Evolutionary conservation across 2,797 vertebrate species (phyloP), one percentile per base, ranked within the genome.

Genomic region (Propithecus perrieri): DNA sequence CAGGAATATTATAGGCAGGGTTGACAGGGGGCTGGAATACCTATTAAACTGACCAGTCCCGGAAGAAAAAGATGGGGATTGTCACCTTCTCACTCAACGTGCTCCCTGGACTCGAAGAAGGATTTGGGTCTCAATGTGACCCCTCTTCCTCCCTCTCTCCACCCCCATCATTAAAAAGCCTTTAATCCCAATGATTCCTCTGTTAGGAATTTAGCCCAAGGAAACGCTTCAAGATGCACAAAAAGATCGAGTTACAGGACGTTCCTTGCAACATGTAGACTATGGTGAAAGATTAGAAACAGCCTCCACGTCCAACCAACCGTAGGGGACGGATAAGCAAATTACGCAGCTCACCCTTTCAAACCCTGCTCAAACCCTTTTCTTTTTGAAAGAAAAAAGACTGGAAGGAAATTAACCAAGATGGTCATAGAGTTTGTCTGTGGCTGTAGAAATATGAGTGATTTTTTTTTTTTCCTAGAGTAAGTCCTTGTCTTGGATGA

Each of bases 161-260:
- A 4, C 33, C 35, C 15, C 48, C 55, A 69, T 22, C 85, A 30
- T 84, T 91, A 48, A 79, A 96, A 95, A 94, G 46, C 74, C 78
- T 97, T 96, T 96, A 94, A 97, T 96, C 83, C 59, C 20, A 9
- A 13, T 63, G 97, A 97, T 76, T 96, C 85, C 48, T 76, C 93
- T 57, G 59, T 80, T 96, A 96, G 92, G 97, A 96, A 96, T 96
- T 86, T 96, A 97, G 79, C 96, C 89, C 86, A 74, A 94, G 94
- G 96, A 97, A 94, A 96, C 94, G 67, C 85, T 97, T 90, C 94
- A 87, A 93, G 95, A 65, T 1, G 1, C 38, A 94, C 96, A 92
- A 92, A 74, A 94, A 94, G 95, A 78, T 61, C 95, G 72, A 61
- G 85, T 91, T 86, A 76, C 50, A 72, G 91, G 89, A 79, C 76